phyloP scores from a whole-genome alignment of 2,113 vertebrate species.

The Thunnus maccoyii region DNA sequence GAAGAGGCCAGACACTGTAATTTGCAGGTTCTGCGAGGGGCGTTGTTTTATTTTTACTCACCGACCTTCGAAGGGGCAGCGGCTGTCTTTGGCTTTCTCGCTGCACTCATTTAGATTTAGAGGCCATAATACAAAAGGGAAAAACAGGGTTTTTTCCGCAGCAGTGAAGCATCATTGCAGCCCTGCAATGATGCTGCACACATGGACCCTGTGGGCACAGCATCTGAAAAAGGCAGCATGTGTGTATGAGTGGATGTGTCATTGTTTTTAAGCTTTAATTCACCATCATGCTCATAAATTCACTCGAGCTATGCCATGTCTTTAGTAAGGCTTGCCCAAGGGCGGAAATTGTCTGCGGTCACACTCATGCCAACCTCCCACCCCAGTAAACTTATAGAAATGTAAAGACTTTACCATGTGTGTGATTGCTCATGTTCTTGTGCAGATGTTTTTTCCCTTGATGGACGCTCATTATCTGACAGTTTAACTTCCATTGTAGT shows the following conservation, averaged over 20 bases:
- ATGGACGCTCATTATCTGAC: conserved; percentile 3
- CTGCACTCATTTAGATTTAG: conserved; percentile 75
- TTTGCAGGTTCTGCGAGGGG: conserved; percentile 75
- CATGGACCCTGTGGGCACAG: neutral
- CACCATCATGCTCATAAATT: conserved; percentile 51
- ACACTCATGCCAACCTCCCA: conserved; percentile 60
- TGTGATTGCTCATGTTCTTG: conserved; percentile 14
- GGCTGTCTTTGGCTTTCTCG: conserved; percentile 78
- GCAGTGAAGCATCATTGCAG: neutral
- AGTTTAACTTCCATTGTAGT: conserved; percentile 19
- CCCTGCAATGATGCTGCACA: conserved; percentile 36
- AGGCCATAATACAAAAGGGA: conserved; percentile 68
- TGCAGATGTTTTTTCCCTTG: conserved; percentile 34
- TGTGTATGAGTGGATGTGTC: conserved; percentile 27
- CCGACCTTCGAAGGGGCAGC: conserved; percentile 63
- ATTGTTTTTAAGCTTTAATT: conserved; percentile 66
- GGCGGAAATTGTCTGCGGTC: conserved; percentile 73
- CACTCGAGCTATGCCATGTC: conserved; percentile 38
- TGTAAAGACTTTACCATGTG: conserved; percentile 59
- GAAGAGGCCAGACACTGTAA: conserved; percentile 72
- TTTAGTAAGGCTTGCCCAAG: conserved; percentile 64
- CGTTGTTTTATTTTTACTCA: conserved; percentile 78
- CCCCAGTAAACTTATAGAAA: conserved; percentile 53
- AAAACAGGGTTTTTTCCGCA: conserved; percentile 59
- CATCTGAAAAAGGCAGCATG: conserved; percentile 13